phyloP scores from a whole-genome alignment of 2,888 invertebrate species.

The Metacarcinus magister region DNA sequence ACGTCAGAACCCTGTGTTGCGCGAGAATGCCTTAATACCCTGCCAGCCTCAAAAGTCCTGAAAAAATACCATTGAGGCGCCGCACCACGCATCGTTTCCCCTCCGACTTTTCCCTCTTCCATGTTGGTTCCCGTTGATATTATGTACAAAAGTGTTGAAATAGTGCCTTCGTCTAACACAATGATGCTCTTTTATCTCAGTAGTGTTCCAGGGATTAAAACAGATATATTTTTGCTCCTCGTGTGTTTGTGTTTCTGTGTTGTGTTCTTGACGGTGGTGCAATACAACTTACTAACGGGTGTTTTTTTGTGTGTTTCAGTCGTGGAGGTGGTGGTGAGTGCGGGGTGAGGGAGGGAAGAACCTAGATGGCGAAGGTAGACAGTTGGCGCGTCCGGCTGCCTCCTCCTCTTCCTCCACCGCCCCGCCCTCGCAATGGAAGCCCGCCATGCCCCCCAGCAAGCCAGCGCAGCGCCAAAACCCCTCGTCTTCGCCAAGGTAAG shows the following conservation, averaged over 20 bases:
- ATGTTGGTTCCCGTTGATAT: background rate
- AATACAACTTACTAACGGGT: background rate
- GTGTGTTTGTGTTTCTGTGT: background rate
- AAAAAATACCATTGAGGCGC: background rate
- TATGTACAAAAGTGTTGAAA: background rate
- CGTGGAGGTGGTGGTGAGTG: conserved; percentile 75
- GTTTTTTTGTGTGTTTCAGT: conserved; percentile 49
- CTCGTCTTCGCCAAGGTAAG: conserved; percentile 78
- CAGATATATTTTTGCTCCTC: background rate
- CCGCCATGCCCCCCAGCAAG: conserved; percentile 63
- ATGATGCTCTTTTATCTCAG: background rate
- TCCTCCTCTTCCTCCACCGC: conserved; percentile 71
- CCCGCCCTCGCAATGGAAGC: conserved; percentile 75
- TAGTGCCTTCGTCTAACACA: background rate
- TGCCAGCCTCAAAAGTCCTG: too few species aligned
- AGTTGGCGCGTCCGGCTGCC: conserved; percentile 63
- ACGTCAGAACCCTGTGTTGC: too few species aligned
- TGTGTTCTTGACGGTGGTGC: too few species aligned
- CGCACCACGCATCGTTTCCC: background rate
- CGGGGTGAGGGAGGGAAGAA: conserved; percentile 75
- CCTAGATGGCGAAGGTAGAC: conserved; percentile 75
- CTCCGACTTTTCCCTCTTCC: background rate
- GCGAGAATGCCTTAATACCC: background rate
- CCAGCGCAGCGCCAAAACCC: conserved; percentile 72
- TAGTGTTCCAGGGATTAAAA: background rate